These are phyloP conservation scores for Thumatha senex DNA, from an alignment of 2,888 invertebrate genomes.

Conservation along the genomic window DNA sequence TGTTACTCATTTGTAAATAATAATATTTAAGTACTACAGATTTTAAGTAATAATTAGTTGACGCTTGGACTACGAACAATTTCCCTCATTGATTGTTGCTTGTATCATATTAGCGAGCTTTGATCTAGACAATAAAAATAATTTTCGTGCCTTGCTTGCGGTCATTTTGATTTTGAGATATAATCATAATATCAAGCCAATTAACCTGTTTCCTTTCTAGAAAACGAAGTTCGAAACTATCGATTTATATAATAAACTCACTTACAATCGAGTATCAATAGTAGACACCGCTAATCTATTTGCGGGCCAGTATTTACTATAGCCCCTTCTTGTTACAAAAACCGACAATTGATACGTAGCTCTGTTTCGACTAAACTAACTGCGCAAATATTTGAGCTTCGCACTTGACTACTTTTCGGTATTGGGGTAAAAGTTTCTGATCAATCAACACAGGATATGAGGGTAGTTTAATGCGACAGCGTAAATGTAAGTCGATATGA, in stretches of 20 bases:
- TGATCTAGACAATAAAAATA: too few species aligned
- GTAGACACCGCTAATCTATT: constrained; percentile 55
- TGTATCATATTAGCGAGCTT: too few species aligned
- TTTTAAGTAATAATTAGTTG: too few species aligned
- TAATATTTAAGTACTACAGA: too few species aligned
- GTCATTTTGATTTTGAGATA: too few species aligned
- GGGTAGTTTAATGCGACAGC: constrained; percentile 2
- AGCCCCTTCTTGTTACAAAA: constrained; percentile 54
- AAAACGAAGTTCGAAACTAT: neutral
- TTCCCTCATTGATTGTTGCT: too few species aligned
- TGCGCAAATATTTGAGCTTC: constrained; percentile 59
- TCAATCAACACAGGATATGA: constrained; percentile 13
- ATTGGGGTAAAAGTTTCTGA: constrained; percentile 23
- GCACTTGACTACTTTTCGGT: constrained; percentile 47
- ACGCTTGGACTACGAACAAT: too few species aligned
- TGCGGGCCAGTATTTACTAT: constrained; percentile 54
- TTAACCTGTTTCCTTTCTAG: too few species aligned
- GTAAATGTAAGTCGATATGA: too few species aligned
- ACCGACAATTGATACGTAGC: constrained; percentile 55
- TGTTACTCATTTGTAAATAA: too few species aligned
- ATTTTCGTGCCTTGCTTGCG: too few species aligned
- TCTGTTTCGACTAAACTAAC: constrained; percentile 53
- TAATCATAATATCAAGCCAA: too few species aligned
- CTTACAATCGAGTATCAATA: constrained; percentile 33
- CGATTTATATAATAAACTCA: neutral